Base-by-base conservation (phyloP, 2,797 vertebrate genomes). In the Acipenser oxyrinchus region DNA sequence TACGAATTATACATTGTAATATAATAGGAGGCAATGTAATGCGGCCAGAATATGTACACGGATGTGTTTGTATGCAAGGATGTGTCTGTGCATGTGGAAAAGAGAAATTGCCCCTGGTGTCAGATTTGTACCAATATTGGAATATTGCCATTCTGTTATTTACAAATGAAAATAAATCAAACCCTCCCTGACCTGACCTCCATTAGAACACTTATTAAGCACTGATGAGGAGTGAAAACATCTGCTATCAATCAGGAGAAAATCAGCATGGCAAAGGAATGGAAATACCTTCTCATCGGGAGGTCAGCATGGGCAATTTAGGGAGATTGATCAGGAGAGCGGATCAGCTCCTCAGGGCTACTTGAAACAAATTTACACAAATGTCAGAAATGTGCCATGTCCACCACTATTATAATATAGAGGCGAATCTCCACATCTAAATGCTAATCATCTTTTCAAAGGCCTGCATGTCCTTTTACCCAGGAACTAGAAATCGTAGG, bases 361-460 rank as follows among this genome's bases (percentile, higher is more conserved):
- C 76, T 78, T 76, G 61, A 74, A 70, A 71, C 71, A 75, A 72
- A 74, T 76, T 74, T 62, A 73, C 66, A 66, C 60, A 70, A 71
- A 75, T 73, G 76, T 77, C 69, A 71, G 71, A 75, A 80, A 77
- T 81, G 80, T 79, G 80, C 79, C 58, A 69, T 70, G 72, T 71
- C 76, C 68, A 64, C 70, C 76, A 68, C 69, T 69, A 67, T 75
- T 66, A 55, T 64, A 75, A 66, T 59, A 69, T 63, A 73, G 66
- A 61, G 69, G 71, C 11, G 48, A 72, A 74, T 64, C n/a, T 75
- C 82, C 77, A 81, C 83, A 85, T 87, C 81, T 83, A 85, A 88
- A 85, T 86, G 84, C 81, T 84, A 86, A 86, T 88, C 79, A 76
- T 82, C 82, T 83, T 81, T 81, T 81, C 82, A 81, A 86, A 79